Percentiles rank a stretch among this genome's conserved stretches.
phyloP scores from a whole-genome alignment of 2,888 invertebrate species.

The Macropis europaea region DNA sequence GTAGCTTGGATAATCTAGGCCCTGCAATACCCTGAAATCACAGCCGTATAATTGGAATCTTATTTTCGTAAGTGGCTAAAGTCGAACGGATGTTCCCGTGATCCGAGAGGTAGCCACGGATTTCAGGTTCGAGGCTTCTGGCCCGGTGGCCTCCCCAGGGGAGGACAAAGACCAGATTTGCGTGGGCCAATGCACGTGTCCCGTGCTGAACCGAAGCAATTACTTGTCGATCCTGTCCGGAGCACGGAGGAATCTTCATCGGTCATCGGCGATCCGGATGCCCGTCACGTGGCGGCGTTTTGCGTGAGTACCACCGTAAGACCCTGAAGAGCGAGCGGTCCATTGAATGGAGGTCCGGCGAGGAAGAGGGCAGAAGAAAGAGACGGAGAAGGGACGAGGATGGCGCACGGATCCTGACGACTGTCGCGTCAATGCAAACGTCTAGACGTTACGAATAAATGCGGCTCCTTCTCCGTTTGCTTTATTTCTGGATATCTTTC shows the following conservation, averaged over 20 bases:
- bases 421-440: slow-evolving; percentile 64
- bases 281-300: slow-evolving; percentile 74
- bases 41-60: too few species aligned
- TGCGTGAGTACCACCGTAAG: slow-evolving; percentile 70
- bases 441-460: slow-evolving; percentile 47
- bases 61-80: too few species aligned
- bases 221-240: slow-evolving; percentile 59
- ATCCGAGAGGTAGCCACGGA: too few species aligned
- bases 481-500: slow-evolving; percentile 20
- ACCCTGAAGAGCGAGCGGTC: slow-evolving; percentile 48
- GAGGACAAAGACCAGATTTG: slow-evolving; percentile 59
- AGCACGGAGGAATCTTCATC: slow-evolving; percentile 59
- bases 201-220: slow-evolving; percentile 51
- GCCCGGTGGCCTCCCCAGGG: slow-evolving; percentile 12
- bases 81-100: too few species aligned
- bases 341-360: slow-evolving; percentile 55
- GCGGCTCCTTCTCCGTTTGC: slow-evolving; percentile 3
- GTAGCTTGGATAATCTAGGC: too few species aligned
- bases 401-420: slow-evolving; percentile 53
- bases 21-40: too few species aligned
- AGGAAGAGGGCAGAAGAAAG: slow-evolving; percentile 27
- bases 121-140: background rate
- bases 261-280: slow-evolving; percentile 70
- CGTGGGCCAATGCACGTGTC: slow-evolving; percentile 62
- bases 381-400: slow-evolving; percentile 34